These are phyloP conservation scores for Sebastes minor DNA, from an alignment of 2,797 vertebrate genomes.

Conservation along the genomic window DNA sequence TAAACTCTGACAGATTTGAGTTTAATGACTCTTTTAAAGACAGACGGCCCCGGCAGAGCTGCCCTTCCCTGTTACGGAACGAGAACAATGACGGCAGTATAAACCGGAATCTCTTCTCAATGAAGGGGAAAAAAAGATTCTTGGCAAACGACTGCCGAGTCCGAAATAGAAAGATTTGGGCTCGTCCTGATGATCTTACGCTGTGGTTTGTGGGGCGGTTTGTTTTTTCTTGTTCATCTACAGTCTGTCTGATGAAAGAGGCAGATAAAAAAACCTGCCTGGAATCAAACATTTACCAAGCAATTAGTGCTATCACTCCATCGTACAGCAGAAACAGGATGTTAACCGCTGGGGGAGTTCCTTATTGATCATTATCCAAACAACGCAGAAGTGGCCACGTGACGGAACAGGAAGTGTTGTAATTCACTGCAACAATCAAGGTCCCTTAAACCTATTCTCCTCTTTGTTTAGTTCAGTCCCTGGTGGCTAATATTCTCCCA, in stretches of 20 bases:
- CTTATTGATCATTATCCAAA: conserved; percentile 21
- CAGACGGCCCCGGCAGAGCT: neutral
- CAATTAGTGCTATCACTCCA: neutral
- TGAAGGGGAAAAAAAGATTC: neutral
- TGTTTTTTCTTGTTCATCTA: neutral
- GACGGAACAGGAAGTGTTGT: conserved; percentile 38
- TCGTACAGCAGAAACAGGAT: conserved; percentile 24
- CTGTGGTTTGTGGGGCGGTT: neutral
- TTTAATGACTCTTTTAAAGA: neutral
- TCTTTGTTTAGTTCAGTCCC: conserved; percentile 2
- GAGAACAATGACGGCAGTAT: conserved; percentile 38
- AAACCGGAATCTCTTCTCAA: conserved; percentile 49
- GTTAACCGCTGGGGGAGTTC: neutral
- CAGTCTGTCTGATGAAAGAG: neutral
- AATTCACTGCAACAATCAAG: conserved; percentile 17
- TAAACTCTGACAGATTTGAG: neutral
- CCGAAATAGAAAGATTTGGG: conserved; percentile 22
- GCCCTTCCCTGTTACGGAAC: conserved; percentile 8
- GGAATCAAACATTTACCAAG: neutral
- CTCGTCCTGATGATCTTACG: neutral
- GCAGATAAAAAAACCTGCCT: neutral
- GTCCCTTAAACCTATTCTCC: neutral
- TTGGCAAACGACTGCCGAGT: neutral
- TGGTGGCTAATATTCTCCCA: neutral
- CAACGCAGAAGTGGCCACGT: neutral